phyloP scores from a whole-genome alignment of 1,140 invertebrate species.

The Chrysopa pallens region DNA sequence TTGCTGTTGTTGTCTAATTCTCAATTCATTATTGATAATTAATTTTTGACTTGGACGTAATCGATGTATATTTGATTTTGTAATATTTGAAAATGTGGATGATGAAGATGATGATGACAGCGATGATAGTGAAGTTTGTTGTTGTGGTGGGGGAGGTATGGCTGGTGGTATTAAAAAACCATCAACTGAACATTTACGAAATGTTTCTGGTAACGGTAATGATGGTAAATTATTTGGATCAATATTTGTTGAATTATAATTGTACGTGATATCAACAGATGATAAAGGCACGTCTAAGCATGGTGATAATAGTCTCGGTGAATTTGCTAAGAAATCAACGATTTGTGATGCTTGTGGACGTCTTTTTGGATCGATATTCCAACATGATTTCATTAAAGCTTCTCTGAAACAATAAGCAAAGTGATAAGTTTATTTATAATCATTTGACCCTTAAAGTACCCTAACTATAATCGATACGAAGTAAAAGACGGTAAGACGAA shows the following conservation, averaged over 20 bases:
- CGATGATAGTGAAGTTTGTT: too few relatives aligned
- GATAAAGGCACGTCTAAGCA: constrained; percentile 59
- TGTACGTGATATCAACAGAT: constrained; percentile 41
- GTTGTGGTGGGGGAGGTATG: too few relatives aligned
- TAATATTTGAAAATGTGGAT: too few relatives aligned
- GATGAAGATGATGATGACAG: too few relatives aligned
- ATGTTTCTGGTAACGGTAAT: constrained; percentile 23
- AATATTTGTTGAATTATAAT: too few relatives aligned
- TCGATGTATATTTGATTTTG: too few relatives aligned
- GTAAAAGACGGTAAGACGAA: not conserved
- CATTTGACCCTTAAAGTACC: not conserved
- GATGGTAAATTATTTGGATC: constrained; percentile 34
- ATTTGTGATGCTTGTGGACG: constrained; percentile 59
- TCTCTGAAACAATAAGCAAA: constrained; percentile 31
- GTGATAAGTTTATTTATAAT: not conserved
- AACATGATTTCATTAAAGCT: constrained; percentile 56
- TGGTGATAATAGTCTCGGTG: constrained; percentile 56
- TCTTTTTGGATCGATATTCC: constrained; percentile 46
- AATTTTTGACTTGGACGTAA: too few relatives aligned
- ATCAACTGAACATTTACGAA: constrained; percentile 19
- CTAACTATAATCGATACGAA: not conserved
- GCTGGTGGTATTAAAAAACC: too few relatives aligned
- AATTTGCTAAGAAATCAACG: constrained; percentile 57
- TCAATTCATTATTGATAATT: too few relatives aligned
- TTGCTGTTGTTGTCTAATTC: too few relatives aligned